Evolutionary conservation across 2,888 invertebrate genomes (phyloP), one percentile per base, ranked within the genome.

Genomic region (Rhagonycha lutea): DNA sequence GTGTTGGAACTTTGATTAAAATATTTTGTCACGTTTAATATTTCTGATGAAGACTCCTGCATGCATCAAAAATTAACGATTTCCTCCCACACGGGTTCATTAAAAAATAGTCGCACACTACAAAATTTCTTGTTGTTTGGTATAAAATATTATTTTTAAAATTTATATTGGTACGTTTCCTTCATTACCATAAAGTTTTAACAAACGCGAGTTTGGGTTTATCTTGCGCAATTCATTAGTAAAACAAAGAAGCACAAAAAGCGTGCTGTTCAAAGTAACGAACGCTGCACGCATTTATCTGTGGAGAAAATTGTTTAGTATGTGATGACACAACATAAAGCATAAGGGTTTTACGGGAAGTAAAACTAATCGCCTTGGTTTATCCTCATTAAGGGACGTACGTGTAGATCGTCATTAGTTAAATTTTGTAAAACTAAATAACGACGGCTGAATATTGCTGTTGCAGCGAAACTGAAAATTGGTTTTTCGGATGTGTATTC

Each of bases 401-500:
- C 47, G 63, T 65, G 63, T 65, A 14, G 26, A 26, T 65, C 26
- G 63, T 26, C 23, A 65, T 65, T 65, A 65, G 47, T 47, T 47
- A 47, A 47, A 47, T 47, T 47, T 47, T 47, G 47, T n/a, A 47
- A 47, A 47, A 47, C 47, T n/a, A 47, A 47, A 65, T 65, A 24
- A 65, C 23, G 63, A 11, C 10, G n/a, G n/a, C n/a, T n/a, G n/a
- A 18, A 18, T 18, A 18, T 18, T 18, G 18, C 18, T n/a, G n/a
- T n/a, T 47, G 47, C 47, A 47, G n/a, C 47, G 47, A 47, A 47
- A 47, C 47, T 47, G 47, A 47, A 71, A 72, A 77, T 70, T 70
- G 74, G 68, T 70, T 74, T 71, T 69, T 60, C n/a, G 47, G 68
- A 73, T 70, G 73, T 73, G 69, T 70, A 76, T 71, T 63, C 71